Conservation (phyloP, 2,888 invertebrate genomes). For the Acleris holmiana region DNA sequence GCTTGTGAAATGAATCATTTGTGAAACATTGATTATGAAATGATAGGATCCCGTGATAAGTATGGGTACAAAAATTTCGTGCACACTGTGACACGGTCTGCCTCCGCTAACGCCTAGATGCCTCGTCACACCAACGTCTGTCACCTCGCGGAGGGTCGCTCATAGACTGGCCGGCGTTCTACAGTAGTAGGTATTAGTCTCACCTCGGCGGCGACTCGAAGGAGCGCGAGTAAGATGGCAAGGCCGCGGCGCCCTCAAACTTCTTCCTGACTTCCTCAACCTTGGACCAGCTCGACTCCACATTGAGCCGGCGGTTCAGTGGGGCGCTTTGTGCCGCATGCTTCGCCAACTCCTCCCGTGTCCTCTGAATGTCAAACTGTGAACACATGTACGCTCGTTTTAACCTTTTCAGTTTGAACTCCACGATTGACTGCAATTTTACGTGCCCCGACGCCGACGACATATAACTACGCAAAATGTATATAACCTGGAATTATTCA, state of each 20-base stretch:
- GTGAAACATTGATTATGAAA: too few species aligned
- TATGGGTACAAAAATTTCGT: too few species aligned
- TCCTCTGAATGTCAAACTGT: slow-evolving; percentile 46
- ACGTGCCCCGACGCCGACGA: too few species aligned
- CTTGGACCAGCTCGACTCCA: slow-evolving; percentile 80
- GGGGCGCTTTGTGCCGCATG: slow-evolving; percentile 72
- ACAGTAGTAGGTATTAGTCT: slow-evolving; percentile 38
- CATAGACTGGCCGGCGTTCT: background rate
- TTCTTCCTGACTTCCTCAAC: slow-evolving; percentile 80
- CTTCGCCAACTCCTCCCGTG: slow-evolving; percentile 73
- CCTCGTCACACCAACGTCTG: background rate
- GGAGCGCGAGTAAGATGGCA: slow-evolving; percentile 67
- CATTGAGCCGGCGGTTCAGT: slow-evolving; percentile 75
- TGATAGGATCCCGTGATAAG: too few species aligned
- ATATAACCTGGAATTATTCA: too few species aligned
- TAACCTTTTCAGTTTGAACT: too few species aligned
- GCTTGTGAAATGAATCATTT: too few species aligned
- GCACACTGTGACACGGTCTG: too few species aligned
- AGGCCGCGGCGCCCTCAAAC: slow-evolving; percentile 69
- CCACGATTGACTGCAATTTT: too few species aligned
- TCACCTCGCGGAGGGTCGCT: background rate
- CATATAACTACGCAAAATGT: too few species aligned
- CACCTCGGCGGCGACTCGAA: slow-evolving; percentile 80
- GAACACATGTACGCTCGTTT: background rate
- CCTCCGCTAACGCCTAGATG: too few species aligned